Evolutionary conservation across 2,888 invertebrate species (phyloP), one percentile per base, ranked within the genome.

Genomic region (Brenthis hecate): DNA sequence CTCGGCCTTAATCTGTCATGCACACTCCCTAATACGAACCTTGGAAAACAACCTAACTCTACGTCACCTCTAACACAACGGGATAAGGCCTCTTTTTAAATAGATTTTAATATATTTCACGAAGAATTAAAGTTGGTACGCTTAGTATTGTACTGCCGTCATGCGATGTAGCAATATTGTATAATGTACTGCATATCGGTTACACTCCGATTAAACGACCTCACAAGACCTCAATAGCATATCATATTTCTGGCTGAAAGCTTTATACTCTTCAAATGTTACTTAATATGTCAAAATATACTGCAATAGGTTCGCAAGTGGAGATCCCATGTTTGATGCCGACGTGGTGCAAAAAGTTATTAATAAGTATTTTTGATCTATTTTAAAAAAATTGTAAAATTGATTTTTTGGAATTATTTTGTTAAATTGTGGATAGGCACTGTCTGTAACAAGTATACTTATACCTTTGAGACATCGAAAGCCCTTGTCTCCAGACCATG

Each of bases 81-180:
- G 5, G 43, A 70, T 72, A 76, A 65, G 65, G 65, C 28, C 65
- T 63, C 58, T 63, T 70, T 73, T 74, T 6, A 50, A 36, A 19
- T 53, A 11, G 19, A 14, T 36, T 48, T 6, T 28, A 56, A 16
- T 48, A 5, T 62, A 51, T 32, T 48, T 54, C 43, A 36, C 48
- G 63, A 51, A 63, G 48, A 60, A 54, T 56, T 60, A 68, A 68
- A 50, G 16, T 65, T 61, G 67, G 58, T 66, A 65, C 65, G 73
- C 68, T 72, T 73, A 76, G 78, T 80, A 78, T 80, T 74, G 71
- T 74, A 75, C 74, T 63, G 74, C 73, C 66, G 75, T 75, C 76
- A 76, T 80, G 79, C 79, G 76, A 73, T 76, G 72, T 72, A 73
- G 78, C 77, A 79, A 78, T 75, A 75, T 73, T 69, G 62, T 65